Conservation (phyloP, 2,797 vertebrate species). For the Dromococcyx pavoninus region DNA sequence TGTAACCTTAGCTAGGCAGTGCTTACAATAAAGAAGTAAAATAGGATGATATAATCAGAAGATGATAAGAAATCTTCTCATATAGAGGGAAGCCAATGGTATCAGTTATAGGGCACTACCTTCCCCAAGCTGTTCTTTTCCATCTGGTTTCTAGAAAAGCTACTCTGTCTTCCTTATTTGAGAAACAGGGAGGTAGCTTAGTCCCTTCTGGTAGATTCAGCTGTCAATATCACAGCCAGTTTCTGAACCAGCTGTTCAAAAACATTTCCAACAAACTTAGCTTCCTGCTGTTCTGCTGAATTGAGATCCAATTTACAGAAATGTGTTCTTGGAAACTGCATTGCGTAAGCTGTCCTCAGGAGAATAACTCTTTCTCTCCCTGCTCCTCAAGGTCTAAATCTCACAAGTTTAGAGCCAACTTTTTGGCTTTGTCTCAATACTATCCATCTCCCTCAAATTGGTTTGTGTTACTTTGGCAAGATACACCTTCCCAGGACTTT, state of each 20-base stretch:
- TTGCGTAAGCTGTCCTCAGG: background rate
- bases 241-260: slow-evolving; percentile 53
- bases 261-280: slow-evolving; percentile 11
- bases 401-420: background rate
- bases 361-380: background rate
- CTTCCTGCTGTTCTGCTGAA: slow-evolving; percentile 24
- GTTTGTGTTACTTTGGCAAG: background rate
- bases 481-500: background rate
- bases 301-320: slow-evolving; percentile 12
- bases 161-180: background rate
- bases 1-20: background rate
- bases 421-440: background rate
- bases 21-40: slow-evolving; percentile 44
- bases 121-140: slow-evolving; percentile 50
- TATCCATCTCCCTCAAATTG: background rate
- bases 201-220: slow-evolving; percentile 48
- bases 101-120: background rate
- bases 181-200: slow-evolving; percentile 12
- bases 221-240: slow-evolving; percentile 17
- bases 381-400: background rate
- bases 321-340: background rate
- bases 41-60: slow-evolving; percentile 22
- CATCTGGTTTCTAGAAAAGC: slow-evolving; percentile 40
- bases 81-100: background rate
- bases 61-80: slow-evolving; percentile 17